Base-by-base conservation (phyloP, 2,888 invertebrate species). In the Brachypalpus laphriformis region DNA sequence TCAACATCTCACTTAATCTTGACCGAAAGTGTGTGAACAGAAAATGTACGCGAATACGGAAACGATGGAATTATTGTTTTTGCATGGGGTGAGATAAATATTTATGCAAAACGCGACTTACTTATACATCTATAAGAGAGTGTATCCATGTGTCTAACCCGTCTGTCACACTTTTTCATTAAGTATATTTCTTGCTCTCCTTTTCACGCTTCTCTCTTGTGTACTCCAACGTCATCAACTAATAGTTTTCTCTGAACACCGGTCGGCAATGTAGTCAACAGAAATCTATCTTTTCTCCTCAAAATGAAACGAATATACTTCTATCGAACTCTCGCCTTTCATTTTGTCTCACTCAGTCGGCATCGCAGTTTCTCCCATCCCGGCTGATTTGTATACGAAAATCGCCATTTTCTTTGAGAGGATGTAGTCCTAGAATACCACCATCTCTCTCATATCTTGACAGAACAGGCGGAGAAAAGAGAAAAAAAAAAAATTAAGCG, bases 361-460 rank as follows among this genome's bases (percentile, higher is more conserved):
- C 56, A 74, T 25, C 31, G 61, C 56, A 57, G 61, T 63, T 51
- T 54, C 74, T 68, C 54, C 47, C 34, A 66, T 57, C 45, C 61
- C 63, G 68, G 54, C 65, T 56, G 54, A 75, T 75, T 72, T 70
- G 61, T 78, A 47, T 66, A 51, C 45, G 47, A 81, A 59, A 76
- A 61, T 85, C 81, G 85, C 85, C 81, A 85, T 85, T 81, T 85
- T 85, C 54, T 81, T 76, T 71, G 81, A 81, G 81, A 85, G 71
- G 57, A 71, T 47, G 22, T 72, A 22, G 59, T n/a, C 8, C n/a
- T 14, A 71, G 16, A 59, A 49, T 75, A 56, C 14, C 20, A 54
- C 57, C 49, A 65, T 85, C 85, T 81, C 85, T 0, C 54, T 85
- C 20, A 3, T 11, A 6, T 61, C 31, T 68, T 16, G 9, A 28